A percentile compares a stretch with the other conserved stretches of the same genome.
These are phyloP conservation scores for Tetranychus piercei DNA, from an alignment of 2,888 invertebrate genomes.

Conservation along the genomic window DNA sequence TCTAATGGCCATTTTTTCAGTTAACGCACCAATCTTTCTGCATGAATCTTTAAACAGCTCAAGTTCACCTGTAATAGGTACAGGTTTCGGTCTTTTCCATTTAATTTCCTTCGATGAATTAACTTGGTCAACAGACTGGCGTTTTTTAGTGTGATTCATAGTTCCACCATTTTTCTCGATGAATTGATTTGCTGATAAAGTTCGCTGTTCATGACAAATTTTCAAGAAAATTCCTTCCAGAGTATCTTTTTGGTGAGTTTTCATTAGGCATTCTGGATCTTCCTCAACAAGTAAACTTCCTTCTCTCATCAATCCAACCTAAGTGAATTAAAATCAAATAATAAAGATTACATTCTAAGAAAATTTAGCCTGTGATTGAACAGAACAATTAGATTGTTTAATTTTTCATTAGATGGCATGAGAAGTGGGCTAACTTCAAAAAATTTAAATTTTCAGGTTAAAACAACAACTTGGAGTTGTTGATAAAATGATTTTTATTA, in stretches of 20 bases:
- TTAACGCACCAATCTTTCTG: neutral
- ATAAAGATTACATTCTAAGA: neutral
- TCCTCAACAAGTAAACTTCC: constrained; percentile 13
- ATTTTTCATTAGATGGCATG: too few species aligned
- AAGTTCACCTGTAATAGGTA: neutral
- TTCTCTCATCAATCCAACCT: constrained; percentile 13
- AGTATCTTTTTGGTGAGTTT: neutral
- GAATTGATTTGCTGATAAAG: neutral
- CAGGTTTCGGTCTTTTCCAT: neutral
- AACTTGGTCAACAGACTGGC: neutral
- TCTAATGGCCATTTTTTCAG: constrained; percentile 18
- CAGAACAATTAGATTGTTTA: too few species aligned
- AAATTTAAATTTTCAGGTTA: too few species aligned
- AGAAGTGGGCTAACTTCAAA: too few species aligned
- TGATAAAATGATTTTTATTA: too few species aligned
- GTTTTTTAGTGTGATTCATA: neutral
- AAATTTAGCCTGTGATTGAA: too few species aligned
- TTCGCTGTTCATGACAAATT: constrained; percentile 8
- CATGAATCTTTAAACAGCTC: neutral
- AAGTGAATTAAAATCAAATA: neutral
- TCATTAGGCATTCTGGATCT: constrained; percentile 2
- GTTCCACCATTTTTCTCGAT: neutral
- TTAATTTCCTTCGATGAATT: neutral
- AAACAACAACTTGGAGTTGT: too few species aligned
- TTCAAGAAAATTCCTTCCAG: constrained; percentile 12